These are phyloP conservation scores for Tarsius wallacei DNA, from an alignment of 2,797 vertebrate species.

Conservation along the genomic window DNA sequence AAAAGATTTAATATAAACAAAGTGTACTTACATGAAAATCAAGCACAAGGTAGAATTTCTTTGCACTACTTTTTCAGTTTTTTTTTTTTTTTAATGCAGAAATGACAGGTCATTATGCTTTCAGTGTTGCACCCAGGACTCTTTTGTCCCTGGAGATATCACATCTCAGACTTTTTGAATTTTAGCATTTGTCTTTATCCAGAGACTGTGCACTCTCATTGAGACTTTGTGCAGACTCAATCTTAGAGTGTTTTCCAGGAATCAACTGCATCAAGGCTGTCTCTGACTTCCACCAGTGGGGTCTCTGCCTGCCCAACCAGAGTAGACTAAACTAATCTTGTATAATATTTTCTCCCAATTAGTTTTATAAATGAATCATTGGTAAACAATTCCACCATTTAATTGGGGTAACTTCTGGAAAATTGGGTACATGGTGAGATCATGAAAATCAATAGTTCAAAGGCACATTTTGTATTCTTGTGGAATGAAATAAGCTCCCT, in stretches of 20 bases:
- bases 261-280: not conserved
- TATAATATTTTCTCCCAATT: not conserved
- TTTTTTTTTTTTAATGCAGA: not conserved
- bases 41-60: not conserved
- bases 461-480: not conserved
- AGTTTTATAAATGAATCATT: not conserved
- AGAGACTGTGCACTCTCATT: not conserved
- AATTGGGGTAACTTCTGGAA: not conserved
- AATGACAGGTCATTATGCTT: not conserved
- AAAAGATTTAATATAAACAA: not conserved
- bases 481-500: not conserved
- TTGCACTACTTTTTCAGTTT: not conserved
- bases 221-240: not conserved
- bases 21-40: not conserved
- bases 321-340: not conserved
- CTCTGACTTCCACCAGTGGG: not conserved
- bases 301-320: not conserved
- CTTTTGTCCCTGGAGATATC: not conserved
- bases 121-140: not conserved
- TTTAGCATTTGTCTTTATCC: not conserved
- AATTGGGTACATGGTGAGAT: not conserved
- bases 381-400: not conserved
- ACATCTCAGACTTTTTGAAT: not conserved
- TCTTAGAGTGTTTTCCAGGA: not conserved
- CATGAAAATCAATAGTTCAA: not conserved